phyloP scores from a whole-genome alignment of 2,888 invertebrate species.

The Aphrophora alni region DNA sequence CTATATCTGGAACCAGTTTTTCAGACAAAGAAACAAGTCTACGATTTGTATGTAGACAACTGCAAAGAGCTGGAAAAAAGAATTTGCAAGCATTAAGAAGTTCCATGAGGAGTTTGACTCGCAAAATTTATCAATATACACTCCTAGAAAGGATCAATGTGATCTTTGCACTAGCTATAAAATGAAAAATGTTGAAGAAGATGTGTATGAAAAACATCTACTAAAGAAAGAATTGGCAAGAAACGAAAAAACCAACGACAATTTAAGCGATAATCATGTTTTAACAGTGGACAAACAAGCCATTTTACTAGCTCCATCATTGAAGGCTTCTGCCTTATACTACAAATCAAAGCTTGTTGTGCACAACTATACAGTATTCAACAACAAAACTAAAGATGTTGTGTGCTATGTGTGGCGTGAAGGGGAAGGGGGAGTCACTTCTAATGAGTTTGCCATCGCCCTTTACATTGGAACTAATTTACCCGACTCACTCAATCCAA shows the following conservation, averaged over 20 bases:
- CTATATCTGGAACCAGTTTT: not conserved
- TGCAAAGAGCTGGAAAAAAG: not conserved
- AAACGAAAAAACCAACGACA: not conserved
- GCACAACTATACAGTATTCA: slow-evolving; percentile 7
- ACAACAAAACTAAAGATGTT: slow-evolving; percentile 10
- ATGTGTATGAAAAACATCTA: not conserved
- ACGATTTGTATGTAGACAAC: not conserved
- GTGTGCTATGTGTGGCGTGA: slow-evolving; percentile 10
- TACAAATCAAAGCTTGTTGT: slow-evolving; percentile 3
- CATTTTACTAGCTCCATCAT: not conserved
- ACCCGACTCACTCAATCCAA: too few relatives aligned
- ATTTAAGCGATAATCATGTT: not conserved
- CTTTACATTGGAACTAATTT: too few relatives aligned
- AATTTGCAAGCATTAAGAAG: not conserved
- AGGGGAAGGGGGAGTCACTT: slow-evolving; percentile 8
- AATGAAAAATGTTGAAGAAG: not conserved
- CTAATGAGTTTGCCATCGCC: too few relatives aligned
- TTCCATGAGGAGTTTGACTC: not conserved
- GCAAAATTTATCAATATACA: not conserved
- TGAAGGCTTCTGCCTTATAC: not conserved
- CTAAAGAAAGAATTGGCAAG: not conserved
- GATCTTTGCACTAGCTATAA: not conserved
- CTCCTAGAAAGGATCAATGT: not conserved
- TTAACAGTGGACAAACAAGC: slow-evolving; percentile 18
- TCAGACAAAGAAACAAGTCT: not conserved